phyloP scores from a whole-genome alignment of 2,797 vertebrate species.

The Gymnoscopelus braueri region DNA sequence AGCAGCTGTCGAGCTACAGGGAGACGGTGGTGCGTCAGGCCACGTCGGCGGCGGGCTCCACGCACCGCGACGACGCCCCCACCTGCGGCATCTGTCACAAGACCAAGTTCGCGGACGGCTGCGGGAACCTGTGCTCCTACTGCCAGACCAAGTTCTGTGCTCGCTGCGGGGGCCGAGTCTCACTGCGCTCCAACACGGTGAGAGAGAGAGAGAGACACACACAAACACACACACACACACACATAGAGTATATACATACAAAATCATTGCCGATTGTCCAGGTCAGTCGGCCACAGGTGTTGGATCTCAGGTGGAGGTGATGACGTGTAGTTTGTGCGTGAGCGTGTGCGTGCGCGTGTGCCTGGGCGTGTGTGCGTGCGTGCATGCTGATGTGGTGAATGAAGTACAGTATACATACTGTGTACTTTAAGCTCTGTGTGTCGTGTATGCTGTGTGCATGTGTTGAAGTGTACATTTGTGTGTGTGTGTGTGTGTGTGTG shows the following conservation, averaged over 20 bases:
- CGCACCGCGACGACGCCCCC: constrained; percentile 95
- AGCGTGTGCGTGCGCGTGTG: constrained; percentile 17
- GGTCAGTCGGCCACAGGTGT: constrained; percentile 49
- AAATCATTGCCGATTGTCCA: too few species aligned
- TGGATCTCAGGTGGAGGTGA: constrained; percentile 51
- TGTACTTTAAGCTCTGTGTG: neutral
- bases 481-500: constrained; percentile 15
- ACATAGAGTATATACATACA: constrained; percentile 12
- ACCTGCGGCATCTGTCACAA: constrained; percentile 98
- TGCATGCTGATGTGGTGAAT: constrained; percentile 8
- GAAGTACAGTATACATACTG: neutral
- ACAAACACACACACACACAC: constrained; percentile 9
- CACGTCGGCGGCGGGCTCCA: constrained; percentile 78
- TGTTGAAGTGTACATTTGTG: neutral
- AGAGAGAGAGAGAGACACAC: constrained; percentile 52
- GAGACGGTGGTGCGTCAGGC: constrained; percentile 90
- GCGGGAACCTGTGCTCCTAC: constrained; percentile 96
- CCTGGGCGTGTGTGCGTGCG: constrained; percentile 17
- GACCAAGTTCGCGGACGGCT: constrained; percentile 98
- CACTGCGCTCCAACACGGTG: constrained; percentile 95
- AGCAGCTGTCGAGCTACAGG: constrained; percentile 96
- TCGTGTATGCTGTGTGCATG: constrained; percentile 25
- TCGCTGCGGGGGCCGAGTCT: constrained; percentile 95
- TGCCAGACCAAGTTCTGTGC: constrained; percentile 99
- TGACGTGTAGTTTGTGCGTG: constrained; percentile 2